A percentile compares a stretch with the other conserved stretches of the same genome.
phyloP scores from a whole-genome alignment of 2,888 invertebrate genomes.

The Boloria euphrosyne region DNA sequence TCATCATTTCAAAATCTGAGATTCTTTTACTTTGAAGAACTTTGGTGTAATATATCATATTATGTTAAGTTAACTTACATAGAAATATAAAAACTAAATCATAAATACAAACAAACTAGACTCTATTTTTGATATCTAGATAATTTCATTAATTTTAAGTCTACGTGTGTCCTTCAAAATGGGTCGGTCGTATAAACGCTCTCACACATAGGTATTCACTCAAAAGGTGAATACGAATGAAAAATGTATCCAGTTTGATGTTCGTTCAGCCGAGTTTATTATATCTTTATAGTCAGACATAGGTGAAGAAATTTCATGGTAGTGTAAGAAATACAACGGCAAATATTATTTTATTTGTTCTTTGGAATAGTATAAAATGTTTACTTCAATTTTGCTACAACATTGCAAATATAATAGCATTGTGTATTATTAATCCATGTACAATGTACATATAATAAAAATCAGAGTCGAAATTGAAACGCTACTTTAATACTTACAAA shows the following conservation, averaged over 20 bases:
- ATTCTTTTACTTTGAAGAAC: slow-evolving; percentile 1
- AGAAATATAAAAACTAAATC: neutral
- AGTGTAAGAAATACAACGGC: slow-evolving; percentile 15
- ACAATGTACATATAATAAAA: too few species aligned
- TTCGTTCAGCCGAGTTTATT: slow-evolving; percentile 29
- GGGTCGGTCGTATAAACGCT: slow-evolving; percentile 63
- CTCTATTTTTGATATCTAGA: neutral
- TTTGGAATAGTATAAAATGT: neutral
- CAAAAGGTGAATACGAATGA: slow-evolving; percentile 57
- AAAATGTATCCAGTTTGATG: slow-evolving; percentile 55
- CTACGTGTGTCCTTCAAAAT: slow-evolving; percentile 59
- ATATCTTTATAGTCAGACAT: slow-evolving; percentile 10
- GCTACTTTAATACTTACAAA: too few species aligned
- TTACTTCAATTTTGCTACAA: neutral
- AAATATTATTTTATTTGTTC: slow-evolving; percentile 10
- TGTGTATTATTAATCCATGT: too few species aligned
- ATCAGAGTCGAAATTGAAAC: too few species aligned
- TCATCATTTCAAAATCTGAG: slow-evolving; percentile 32
- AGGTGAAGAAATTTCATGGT: slow-evolving; percentile 15
- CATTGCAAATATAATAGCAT: too few species aligned
- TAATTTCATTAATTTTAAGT: slow-evolving; percentile 46
- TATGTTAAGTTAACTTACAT: neutral
- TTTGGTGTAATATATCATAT: neutral
- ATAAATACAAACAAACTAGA: neutral
- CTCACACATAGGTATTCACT: slow-evolving; percentile 64